Percentiles rank a stretch among this genome's conserved stretches.
These are phyloP conservation scores for Vimba vimba DNA, from an alignment of 2,113 vertebrate species.

Conservation along the genomic window DNA sequence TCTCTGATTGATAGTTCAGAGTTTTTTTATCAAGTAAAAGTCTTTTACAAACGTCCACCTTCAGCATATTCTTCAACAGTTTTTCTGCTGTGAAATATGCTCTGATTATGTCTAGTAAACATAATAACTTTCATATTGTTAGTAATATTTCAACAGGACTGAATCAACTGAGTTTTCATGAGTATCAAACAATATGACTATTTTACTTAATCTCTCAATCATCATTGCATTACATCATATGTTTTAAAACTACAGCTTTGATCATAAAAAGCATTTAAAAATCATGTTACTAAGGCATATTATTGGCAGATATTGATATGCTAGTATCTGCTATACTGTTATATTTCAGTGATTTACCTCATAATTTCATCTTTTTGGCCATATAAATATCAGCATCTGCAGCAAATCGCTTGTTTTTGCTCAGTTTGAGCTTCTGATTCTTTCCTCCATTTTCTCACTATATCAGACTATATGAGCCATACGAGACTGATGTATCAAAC, in stretches of 20 bases:
- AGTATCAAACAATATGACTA: too few relatives aligned
- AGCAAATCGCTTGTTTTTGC: not conserved
- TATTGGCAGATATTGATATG: not conserved
- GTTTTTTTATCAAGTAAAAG: not conserved
- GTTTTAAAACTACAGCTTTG: not conserved
- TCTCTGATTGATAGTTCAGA: not conserved
- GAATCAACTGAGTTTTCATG: not conserved
- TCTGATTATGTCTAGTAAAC: not conserved
- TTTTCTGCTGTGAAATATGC: not conserved
- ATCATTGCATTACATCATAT: not conserved
- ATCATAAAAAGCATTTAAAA: not conserved
- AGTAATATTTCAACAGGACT: not conserved
- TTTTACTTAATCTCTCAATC: not conserved
- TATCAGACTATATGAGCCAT: not conserved
- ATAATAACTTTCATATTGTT: not conserved
- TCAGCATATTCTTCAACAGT: not conserved
- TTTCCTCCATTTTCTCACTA: not conserved
- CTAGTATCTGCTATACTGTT: not conserved
- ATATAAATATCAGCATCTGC: not conserved
- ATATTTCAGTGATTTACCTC: not conserved
- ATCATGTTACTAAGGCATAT: not conserved
- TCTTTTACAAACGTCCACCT: not conserved
- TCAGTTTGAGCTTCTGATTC: not conserved
- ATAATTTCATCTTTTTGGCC: not conserved
- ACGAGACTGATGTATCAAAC: not conserved